Evolutionary conservation across 2,113 vertebrate genomes (phyloP).

Genomic region (Sphaerodactylus townsendi): DNA sequence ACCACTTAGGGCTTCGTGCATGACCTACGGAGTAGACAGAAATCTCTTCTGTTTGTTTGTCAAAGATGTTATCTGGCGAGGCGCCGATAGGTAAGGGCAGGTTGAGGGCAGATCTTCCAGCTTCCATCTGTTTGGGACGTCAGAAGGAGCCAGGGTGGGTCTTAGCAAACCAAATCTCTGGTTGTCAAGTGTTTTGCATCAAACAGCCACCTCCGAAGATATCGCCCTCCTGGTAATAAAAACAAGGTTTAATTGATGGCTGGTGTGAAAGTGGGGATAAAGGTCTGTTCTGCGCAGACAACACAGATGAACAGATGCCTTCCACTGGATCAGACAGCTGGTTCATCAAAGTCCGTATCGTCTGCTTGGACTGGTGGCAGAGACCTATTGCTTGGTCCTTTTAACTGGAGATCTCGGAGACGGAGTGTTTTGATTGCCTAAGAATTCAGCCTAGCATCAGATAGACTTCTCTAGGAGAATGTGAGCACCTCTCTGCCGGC

Average conservation of each 20-base stretch:
- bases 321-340: too few species aligned
- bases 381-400: too few species aligned
- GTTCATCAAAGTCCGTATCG: too few species aligned
- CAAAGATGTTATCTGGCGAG: constrained; percentile 49
- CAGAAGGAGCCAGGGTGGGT: constrained; percentile 2
- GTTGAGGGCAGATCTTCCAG: constrained; percentile 32
- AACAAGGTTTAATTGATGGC: constrained; percentile 20
- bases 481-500: too few species aligned
- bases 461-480: too few species aligned
- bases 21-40: constrained; percentile 42
- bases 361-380: too few species aligned
- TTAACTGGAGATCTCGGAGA: too few species aligned
- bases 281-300: background rate
- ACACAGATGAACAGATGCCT: too few species aligned
- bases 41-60: constrained; percentile 34
- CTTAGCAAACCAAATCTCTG: constrained; percentile 26
- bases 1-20: constrained; percentile 66
- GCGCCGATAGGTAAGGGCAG: constrained; percentile 40
- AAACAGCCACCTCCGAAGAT: constrained; percentile 13
- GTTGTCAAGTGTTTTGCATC: constrained; percentile 36
- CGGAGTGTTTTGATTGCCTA: too few species aligned
- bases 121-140: constrained; percentile 37
- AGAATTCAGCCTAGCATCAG: too few species aligned
- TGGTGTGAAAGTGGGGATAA: background rate
- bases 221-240: constrained; percentile 48